A percentile compares a stretch with the other conserved stretches of the same genome.
Evolutionary conservation across 2,113 vertebrate species (phyloP).

Genomic region (Trematocara marginatum): DNA sequence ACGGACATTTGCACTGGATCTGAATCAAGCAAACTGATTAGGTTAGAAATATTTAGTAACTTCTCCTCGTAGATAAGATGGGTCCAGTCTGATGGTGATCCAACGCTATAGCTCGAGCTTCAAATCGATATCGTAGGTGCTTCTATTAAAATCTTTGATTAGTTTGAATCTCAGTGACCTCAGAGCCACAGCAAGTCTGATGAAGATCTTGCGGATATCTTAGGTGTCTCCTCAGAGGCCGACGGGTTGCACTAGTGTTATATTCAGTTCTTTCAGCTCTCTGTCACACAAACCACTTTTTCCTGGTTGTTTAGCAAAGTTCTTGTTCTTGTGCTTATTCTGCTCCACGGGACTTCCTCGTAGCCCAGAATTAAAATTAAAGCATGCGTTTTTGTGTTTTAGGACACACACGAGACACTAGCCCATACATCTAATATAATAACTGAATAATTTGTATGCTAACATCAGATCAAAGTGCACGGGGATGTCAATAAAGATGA

Average conservation of each 20-base stretch:
- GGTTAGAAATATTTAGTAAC: not conserved
- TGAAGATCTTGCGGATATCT: not conserved
- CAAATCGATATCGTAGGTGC: not conserved
- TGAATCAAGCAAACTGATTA: not conserved
- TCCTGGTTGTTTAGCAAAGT: not conserved
- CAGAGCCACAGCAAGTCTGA: not conserved
- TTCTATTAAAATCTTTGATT: not conserved
- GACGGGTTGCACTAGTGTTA: not conserved
- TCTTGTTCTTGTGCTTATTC: not conserved
- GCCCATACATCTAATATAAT: not conserved
- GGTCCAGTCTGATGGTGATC: not conserved
- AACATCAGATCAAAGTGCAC: not conserved
- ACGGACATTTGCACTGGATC: not conserved
- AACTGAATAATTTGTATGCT: not conserved
- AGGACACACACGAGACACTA: not conserved
- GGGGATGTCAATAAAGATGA: not conserved
- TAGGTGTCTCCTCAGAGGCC: not conserved
- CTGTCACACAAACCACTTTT: not conserved
- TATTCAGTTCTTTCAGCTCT: not conserved
- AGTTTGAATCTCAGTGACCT: not conserved
- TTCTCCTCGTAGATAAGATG: not conserved
- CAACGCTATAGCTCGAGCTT: not conserved
- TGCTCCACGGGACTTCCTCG: not conserved
- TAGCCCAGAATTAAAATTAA: not conserved
- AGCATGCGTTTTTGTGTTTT: not conserved